Evolutionary conservation across 2,888 invertebrate genomes (phyloP).

Genomic region (Phasia obesa): DNA sequence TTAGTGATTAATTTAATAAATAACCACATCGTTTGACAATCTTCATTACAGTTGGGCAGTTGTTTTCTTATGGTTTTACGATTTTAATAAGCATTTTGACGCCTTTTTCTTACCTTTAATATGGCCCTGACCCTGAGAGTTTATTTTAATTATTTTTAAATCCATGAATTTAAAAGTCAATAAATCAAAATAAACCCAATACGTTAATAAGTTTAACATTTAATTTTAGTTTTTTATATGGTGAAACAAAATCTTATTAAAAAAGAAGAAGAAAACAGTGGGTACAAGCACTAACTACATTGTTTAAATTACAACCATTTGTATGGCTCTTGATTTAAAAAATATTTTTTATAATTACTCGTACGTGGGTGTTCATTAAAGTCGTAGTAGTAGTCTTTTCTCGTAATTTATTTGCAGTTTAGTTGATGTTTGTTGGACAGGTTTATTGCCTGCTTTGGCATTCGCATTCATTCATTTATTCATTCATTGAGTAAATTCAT

Average conservation of each 20-base stretch:
- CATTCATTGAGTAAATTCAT: slow-evolving; percentile 56
- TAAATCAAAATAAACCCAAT: not conserved
- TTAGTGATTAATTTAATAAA: slow-evolving; percentile 39
- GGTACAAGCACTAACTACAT: no score
- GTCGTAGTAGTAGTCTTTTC: slow-evolving; percentile 1
- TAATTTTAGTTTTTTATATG: not conserved
- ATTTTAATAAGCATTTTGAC: not conserved
- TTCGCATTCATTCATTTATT: slow-evolving; percentile 54
- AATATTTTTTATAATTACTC: slow-evolving; percentile 27
- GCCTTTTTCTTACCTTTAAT: not conserved
- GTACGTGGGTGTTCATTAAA: slow-evolving; percentile 59
- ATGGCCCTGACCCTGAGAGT: slow-evolving; percentile 60
- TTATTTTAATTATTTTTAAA: not conserved
- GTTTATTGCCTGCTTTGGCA: slow-evolving; percentile 40
- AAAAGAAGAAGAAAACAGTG: slow-evolving; percentile 7
- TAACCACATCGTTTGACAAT: slow-evolving; percentile 26
- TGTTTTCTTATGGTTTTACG: no score
- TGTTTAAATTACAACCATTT: slow-evolving; percentile 7
- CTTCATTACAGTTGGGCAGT: not conserved
- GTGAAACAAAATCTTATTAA: slow-evolving; percentile 1
- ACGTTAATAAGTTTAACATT: no score
- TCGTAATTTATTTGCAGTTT: slow-evolving; percentile 11
- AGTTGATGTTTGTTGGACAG: slow-evolving; percentile 37
- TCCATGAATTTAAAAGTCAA: no score
- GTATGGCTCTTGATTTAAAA: not conserved